Conservation (phyloP, 2,113 vertebrate species). For the Columba janthina region DNA sequence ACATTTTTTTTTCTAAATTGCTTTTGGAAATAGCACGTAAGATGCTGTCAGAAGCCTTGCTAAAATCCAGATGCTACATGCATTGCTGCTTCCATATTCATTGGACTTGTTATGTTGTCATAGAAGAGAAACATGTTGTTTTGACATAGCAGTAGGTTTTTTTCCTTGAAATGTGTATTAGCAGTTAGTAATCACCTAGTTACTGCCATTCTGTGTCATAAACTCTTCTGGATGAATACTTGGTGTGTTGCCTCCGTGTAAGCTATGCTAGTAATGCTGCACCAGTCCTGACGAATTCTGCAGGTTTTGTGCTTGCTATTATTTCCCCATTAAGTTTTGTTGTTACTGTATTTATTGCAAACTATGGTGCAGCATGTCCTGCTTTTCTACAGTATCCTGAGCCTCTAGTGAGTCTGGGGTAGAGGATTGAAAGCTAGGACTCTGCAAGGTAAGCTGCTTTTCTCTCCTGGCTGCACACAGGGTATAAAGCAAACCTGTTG, state of each 20-base stretch:
- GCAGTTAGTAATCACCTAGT: constrained; percentile 8
- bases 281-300: background rate
- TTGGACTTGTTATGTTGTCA: constrained; percentile 11
- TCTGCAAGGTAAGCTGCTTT: background rate
- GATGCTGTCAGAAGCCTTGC: constrained; percentile 2
- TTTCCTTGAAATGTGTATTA: background rate
- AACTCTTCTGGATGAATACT: background rate
- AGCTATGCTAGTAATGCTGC: background rate
- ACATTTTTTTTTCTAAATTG: background rate
- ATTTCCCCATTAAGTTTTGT: background rate
- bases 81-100: background rate
- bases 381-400: background rate
- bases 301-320: background rate
- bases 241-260: background rate
- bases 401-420: background rate
- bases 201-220: background rate
- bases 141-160: background rate
- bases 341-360: background rate
- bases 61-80: background rate
- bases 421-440: background rate
- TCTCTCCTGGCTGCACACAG: background rate
- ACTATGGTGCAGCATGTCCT: background rate
- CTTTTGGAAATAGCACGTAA: background rate
- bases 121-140: background rate
- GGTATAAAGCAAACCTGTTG: background rate